Evolutionary conservation across 2,797 vertebrate species (phyloP).

Genomic region (Hipposideros larvatus): DNA sequence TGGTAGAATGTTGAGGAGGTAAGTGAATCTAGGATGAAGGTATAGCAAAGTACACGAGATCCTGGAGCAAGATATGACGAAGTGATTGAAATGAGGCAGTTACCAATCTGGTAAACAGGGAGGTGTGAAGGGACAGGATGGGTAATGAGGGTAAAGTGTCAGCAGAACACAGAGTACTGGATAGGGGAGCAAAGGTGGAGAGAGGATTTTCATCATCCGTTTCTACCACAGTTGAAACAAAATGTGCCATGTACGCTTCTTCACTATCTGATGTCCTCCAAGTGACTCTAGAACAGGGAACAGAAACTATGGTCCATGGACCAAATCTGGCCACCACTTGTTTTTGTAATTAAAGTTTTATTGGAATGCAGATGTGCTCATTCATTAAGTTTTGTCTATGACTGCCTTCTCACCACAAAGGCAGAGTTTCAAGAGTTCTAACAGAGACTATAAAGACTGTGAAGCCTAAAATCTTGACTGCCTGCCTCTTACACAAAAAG

Average conservation of each 20-base stretch:
- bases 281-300: not conserved
- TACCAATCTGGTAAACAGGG: not conserved
- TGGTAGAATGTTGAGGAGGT: not conserved
- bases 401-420: not conserved
- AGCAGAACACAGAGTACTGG: not conserved
- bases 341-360: constrained; percentile 1
- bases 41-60: not conserved
- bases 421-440: not conserved
- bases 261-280: not conserved
- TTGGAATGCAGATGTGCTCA: not conserved
- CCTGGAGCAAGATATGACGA: not conserved
- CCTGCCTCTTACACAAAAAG: not conserved
- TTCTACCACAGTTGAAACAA: not conserved
- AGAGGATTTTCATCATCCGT: not conserved
- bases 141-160: not conserved
- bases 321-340: not conserved
- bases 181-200: not conserved
- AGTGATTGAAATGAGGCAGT: not conserved
- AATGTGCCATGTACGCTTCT: not conserved
- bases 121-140: no score
- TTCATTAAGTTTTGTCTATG: not conserved
- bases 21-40: not conserved
- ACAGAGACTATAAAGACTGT: not conserved
- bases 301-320: not conserved
- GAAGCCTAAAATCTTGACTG: not conserved